phyloP scores from a whole-genome alignment of 1,140 invertebrate species.

The Diprion similis region DNA sequence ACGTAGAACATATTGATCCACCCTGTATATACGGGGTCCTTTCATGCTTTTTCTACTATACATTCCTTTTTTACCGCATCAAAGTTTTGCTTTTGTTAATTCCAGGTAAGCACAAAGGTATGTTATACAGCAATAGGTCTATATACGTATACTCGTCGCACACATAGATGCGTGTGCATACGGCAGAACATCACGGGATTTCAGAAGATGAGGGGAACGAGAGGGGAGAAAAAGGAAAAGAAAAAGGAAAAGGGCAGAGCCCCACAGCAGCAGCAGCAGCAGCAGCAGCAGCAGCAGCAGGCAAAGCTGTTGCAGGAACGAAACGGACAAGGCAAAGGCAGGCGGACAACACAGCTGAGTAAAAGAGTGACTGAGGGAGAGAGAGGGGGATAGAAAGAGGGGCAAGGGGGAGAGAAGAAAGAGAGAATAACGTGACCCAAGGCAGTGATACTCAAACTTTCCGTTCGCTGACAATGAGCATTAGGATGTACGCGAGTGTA shows the following conservation, averaged over 20 bases:
- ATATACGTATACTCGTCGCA: not conserved
- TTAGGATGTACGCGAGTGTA: no score
- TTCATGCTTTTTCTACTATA: not conserved
- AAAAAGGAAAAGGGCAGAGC: not conserved
- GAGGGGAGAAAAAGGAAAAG: not conserved
- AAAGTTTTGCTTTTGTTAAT: constrained; percentile 4
- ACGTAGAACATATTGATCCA: no score
- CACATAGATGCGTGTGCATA: not conserved
- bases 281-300: not conserved
- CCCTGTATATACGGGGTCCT: no score
- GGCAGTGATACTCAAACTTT: constrained; percentile 1
- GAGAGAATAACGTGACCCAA: not conserved
- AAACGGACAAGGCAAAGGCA: not conserved
- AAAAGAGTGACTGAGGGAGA: no score
- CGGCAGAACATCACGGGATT: not conserved
- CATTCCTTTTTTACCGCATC: not conserved
- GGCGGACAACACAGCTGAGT: not conserved
- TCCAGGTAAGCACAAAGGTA: not conserved
- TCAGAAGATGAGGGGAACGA: not conserved
- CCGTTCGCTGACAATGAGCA: not conserved
- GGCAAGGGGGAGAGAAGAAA: no score
- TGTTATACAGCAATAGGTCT: not conserved
- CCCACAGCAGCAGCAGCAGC: not conserved
- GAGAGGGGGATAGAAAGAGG: no score
- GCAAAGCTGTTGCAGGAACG: not conserved